phyloP scores from a whole-genome alignment of 2,888 invertebrate genomes.

The Vandiemenella viatica region DNA sequence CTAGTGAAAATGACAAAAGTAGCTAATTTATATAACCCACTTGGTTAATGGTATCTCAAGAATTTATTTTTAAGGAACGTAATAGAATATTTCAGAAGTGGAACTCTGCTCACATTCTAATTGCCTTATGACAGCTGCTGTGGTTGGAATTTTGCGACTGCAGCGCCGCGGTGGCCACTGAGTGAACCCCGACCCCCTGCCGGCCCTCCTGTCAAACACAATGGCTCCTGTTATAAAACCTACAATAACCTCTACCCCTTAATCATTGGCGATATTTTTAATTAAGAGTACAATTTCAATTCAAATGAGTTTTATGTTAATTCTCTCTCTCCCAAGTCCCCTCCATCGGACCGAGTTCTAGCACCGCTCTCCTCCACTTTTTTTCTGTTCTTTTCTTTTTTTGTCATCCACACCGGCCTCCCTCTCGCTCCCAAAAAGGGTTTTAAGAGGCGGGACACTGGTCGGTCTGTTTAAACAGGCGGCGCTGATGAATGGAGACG shows the following conservation, averaged over 20 bases:
- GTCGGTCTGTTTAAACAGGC: not conserved
- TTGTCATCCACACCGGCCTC: not conserved
- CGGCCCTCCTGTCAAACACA: not conserved
- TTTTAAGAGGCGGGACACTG: not conserved
- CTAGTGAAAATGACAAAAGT: no score
- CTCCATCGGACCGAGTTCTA: no score
- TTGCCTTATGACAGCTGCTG: no score
- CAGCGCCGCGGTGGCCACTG: no score
- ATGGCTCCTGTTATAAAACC: not conserved
- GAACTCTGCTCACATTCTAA: no score
- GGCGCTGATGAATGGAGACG: no score
- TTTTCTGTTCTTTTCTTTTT: not conserved
- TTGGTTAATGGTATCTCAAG: no score
- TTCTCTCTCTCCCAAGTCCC: no score
- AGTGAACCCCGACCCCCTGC: not conserved
- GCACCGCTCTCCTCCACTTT: not conserved
- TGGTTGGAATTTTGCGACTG: no score
- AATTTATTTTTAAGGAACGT: no score
- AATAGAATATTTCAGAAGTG: no score
- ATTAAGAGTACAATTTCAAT: constrained; percentile 12
- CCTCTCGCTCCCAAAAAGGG: not conserved
- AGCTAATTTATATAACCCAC: no score
- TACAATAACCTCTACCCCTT: constrained; percentile 1
- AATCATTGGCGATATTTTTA: constrained; percentile 10
- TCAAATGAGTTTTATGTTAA: constrained; percentile 14